A percentile compares a stretch with the other conserved stretches of the same genome.
Evolutionary conservation across 2,888 invertebrate genomes (phyloP).

Genomic region (Marasmarcha lunaedactyla): DNA sequence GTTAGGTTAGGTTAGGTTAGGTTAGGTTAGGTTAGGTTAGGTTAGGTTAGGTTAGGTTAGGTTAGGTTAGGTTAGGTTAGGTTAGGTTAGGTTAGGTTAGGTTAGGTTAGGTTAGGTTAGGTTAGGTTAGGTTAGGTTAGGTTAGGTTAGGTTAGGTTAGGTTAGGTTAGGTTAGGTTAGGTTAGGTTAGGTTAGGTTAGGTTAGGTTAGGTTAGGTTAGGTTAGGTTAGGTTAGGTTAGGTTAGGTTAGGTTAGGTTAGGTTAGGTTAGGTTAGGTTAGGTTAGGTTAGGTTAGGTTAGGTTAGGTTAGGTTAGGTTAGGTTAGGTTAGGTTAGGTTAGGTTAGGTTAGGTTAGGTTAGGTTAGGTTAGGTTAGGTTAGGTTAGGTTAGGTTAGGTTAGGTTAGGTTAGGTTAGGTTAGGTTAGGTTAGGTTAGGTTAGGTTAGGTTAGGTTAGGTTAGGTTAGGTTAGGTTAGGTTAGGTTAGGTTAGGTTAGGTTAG

Average conservation of each 20-base stretch:
- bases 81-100: conserved; percentile 14
- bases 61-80: conserved; percentile 17
- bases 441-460: conserved; percentile 14
- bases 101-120: conserved; percentile 13
- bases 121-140: conserved; percentile 16
- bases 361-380: conserved; percentile 14
- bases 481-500: conserved; percentile 14
- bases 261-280: conserved; percentile 15
- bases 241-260: conserved; percentile 14
- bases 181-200: conserved; percentile 16
- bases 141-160: conserved; percentile 13
- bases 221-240: conserved; percentile 12
- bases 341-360: conserved; percentile 15
- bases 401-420: conserved; percentile 14
- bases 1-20: conserved; percentile 18
- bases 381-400: conserved; percentile 16
- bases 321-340: conserved; percentile 11
- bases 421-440: conserved; percentile 15
- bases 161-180: conserved; percentile 12
- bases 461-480: conserved; percentile 9
- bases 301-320: conserved; percentile 14
- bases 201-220: conserved; percentile 13
- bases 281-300: conserved; percentile 16
- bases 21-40: conserved; percentile 17
- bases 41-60: conserved; percentile 16